A percentile compares a stretch with the other conserved stretches of the same genome.
These are phyloP conservation scores for Drosophila orena DNA, from an alignment of 1,140 invertebrate species.

Conservation along the genomic window DNA sequence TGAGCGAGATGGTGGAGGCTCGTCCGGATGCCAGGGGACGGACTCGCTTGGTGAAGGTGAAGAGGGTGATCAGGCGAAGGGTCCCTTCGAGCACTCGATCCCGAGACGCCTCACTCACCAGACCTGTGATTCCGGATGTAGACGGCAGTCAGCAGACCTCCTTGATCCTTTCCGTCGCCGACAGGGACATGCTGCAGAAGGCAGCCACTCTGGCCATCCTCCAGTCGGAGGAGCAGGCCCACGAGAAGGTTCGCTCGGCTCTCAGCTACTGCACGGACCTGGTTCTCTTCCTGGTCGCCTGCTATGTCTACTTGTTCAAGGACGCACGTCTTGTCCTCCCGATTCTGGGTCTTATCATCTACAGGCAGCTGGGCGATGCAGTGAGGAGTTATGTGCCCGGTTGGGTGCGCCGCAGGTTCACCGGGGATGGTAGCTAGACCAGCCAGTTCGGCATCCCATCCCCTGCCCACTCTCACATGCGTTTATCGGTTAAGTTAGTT, in stretches of 20 bases:
- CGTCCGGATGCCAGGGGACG: conserved; percentile 71
- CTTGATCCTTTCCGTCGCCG: conserved; percentile 44
- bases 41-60: conserved; percentile 75
- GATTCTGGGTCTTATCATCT: conserved; percentile 90
- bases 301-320: conserved; percentile 92
- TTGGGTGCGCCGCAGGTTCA: conserved; percentile 77
- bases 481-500: conserved; percentile 77
- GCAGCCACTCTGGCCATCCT: conserved; percentile 55
- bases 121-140: conserved; percentile 15
- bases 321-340: conserved; percentile 91
- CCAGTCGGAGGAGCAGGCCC: conserved; percentile 87
- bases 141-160: conserved; percentile 30
- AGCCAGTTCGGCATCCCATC: not conserved
- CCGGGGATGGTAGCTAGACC: conserved; percentile 45
- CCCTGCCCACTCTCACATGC: conserved; percentile 44
- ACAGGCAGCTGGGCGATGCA: conserved; percentile 89
- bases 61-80: conserved; percentile 68
- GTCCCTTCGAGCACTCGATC: conserved; percentile 76
- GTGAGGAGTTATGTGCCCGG: conserved; percentile 85
- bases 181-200: conserved; percentile 59
- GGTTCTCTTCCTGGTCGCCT: conserved; percentile 89
- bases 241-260: conserved; percentile 88
- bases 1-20: conserved; percentile 75
- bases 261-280: conserved; percentile 90
- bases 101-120: conserved; percentile 65